Percentiles rank a stretch among this genome's conserved stretches.
These are phyloP conservation scores for Sycophila texana DNA, from an alignment of 2,888 invertebrate genomes.

Conservation along the genomic window DNA sequence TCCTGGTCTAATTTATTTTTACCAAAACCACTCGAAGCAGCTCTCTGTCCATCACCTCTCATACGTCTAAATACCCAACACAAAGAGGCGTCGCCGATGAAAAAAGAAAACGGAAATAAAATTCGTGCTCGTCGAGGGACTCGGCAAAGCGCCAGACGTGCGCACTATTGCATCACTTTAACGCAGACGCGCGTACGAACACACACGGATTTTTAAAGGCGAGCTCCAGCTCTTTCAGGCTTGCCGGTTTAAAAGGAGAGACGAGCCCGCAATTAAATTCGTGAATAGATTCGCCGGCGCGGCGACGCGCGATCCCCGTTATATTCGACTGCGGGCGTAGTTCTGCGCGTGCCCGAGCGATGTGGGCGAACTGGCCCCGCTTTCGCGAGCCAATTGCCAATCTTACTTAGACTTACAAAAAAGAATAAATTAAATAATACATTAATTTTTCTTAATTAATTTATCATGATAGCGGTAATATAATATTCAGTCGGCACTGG, in stretches of 20 bases:
- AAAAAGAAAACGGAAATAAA: background rate
- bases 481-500: too few relatives aligned
- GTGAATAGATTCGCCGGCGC: constrained; percentile 31
- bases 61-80: too few relatives aligned
- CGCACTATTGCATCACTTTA: constrained; percentile 21
- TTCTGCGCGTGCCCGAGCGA: too few relatives aligned
- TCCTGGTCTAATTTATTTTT: too few relatives aligned
- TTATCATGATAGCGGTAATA: too few relatives aligned
- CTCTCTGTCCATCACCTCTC: background rate
- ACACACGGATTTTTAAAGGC: constrained; percentile 18
- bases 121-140: background rate
- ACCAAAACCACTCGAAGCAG: background rate
- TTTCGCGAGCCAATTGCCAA: too few relatives aligned
- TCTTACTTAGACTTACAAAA: too few relatives aligned
- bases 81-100: background rate
- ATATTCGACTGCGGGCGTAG: too few relatives aligned
- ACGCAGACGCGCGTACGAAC: too few relatives aligned
- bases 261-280: constrained; percentile 43
- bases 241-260: constrained; percentile 23
- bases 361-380: too few relatives aligned
- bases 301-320: background rate
- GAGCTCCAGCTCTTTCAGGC: background rate
- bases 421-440: too few relatives aligned
- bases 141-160: constrained; percentile 17
- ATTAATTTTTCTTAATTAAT: too few relatives aligned